A percentile compares a stretch with the other conserved stretches of the same genome.
These are phyloP conservation scores for Musca domestica DNA, from an alignment of 1,140 invertebrate species.

Conservation along the genomic window DNA sequence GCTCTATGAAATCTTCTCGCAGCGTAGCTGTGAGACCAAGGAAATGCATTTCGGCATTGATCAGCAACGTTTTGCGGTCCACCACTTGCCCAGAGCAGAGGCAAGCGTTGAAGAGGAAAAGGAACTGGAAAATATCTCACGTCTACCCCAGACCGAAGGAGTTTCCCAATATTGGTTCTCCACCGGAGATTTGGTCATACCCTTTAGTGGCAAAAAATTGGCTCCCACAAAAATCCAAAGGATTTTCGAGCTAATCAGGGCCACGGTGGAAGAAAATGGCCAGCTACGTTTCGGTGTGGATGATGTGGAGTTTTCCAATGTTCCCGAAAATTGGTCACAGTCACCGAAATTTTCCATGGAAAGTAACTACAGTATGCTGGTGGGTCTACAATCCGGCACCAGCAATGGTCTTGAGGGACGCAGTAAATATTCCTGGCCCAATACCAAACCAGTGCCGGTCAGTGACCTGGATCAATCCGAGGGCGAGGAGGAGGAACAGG, in stretches of 20 bases:
- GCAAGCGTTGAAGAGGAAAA: too few relatives aligned
- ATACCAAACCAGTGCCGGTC: background rate
- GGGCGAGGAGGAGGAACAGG: slow-evolving; percentile 38
- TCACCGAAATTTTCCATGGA: slow-evolving; percentile 45
- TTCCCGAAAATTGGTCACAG: slow-evolving; percentile 36
- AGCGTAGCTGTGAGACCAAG: slow-evolving; percentile 40
- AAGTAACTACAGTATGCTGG: slow-evolving; percentile 49
- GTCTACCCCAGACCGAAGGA: slow-evolving; percentile 32
- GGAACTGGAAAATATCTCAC: background rate
- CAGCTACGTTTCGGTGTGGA: slow-evolving; percentile 47
- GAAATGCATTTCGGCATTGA: slow-evolving; percentile 48
- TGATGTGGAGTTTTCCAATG: slow-evolving; percentile 42
- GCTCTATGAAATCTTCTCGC: slow-evolving; percentile 44
- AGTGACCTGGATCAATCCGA: slow-evolving; percentile 46
- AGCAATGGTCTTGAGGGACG: slow-evolving; percentile 46
- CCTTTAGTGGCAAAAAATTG: slow-evolving; percentile 43
- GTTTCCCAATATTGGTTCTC: slow-evolving; percentile 50
- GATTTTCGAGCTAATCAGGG: slow-evolving; percentile 37
- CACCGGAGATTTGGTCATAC: slow-evolving; percentile 44
- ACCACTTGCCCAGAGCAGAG: background rate
- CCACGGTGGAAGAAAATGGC: slow-evolving; percentile 23
- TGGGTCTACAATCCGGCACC: slow-evolving; percentile 42
- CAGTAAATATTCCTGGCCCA: slow-evolving; percentile 45
- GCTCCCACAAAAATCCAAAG: slow-evolving; percentile 36
- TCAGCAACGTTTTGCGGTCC: slow-evolving; percentile 35